Evolutionary conservation across 1,140 invertebrate species (phyloP).

Genomic region (Drosophila pectinifera): DNA sequence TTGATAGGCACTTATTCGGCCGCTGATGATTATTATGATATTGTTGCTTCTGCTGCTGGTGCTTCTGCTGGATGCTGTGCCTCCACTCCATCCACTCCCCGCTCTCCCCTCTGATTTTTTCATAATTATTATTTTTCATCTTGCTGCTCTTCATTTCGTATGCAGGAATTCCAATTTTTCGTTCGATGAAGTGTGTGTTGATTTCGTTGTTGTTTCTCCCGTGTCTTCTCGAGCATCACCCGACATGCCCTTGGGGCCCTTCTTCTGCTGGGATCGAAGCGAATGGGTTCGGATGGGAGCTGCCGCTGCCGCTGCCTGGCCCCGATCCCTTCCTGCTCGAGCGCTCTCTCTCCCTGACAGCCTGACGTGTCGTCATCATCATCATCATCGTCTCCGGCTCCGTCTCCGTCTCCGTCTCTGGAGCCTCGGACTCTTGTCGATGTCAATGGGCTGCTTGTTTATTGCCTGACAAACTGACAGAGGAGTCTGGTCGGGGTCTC

Average conservation of each 20-base stretch:
- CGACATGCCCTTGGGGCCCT: conserved; percentile 65
- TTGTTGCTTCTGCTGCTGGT: conserved; percentile 70
- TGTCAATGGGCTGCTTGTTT: conserved; percentile 73
- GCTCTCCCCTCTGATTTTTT: conserved; percentile 16
- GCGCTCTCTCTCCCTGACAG: conserved; percentile 49
- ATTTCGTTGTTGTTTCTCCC: conserved; percentile 66
- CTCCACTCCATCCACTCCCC: conserved; percentile 18
- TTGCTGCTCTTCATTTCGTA: conserved; percentile 75
- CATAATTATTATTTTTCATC: conserved; percentile 70
- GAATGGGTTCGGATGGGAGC: conserved; percentile 1
- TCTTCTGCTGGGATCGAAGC: conserved; percentile 18
- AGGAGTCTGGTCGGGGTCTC: conserved; percentile 44
- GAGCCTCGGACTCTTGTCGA: conserved; percentile 51
- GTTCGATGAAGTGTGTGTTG: conserved; percentile 82
- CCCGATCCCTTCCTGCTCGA: background rate
- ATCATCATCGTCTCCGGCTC: conserved; percentile 14
- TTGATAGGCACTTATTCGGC: conserved; percentile 80
- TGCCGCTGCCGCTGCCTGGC: background rate
- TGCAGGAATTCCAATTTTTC: conserved; percentile 84
- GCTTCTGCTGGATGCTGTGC: conserved; percentile 48
- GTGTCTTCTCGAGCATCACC: conserved; percentile 56
- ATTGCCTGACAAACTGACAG: conserved; percentile 78
- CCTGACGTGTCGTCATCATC: conserved; percentile 74
- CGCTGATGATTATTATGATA: conserved; percentile 80
- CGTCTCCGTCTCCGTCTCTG: too few relatives aligned